Evolutionary conservation across 64 coral and sea anemone species (phyloP).

Genomic region (Trachythela sp.): DNA sequence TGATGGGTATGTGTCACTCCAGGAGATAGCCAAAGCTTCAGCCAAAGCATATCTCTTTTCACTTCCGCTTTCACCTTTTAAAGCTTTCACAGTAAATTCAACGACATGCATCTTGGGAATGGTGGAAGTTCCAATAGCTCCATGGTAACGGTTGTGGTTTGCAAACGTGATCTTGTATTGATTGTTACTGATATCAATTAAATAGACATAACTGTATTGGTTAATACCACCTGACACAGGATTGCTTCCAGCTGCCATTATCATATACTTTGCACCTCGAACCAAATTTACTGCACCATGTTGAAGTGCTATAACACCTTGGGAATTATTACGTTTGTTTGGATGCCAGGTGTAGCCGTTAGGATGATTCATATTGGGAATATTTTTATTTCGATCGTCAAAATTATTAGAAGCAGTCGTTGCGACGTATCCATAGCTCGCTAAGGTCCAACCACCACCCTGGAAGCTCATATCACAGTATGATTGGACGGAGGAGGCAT

Average conservation of each 20-base stretch:
- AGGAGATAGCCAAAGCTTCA: slow-evolving; percentile 56
- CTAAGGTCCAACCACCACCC: slow-evolving; percentile 85
- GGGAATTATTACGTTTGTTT: slow-evolving; percentile 5
- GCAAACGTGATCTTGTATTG: slow-evolving; percentile 75
- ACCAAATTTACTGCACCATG: slow-evolving; percentile 63
- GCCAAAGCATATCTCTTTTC: slow-evolving; percentile 45
- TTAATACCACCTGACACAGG: slow-evolving; percentile 63
- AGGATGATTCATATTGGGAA: slow-evolving; percentile 86
- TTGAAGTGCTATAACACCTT: slow-evolving; percentile 55
- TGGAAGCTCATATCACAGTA: slow-evolving; percentile 84
- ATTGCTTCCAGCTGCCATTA: slow-evolving; percentile 82
- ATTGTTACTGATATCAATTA: slow-evolving; percentile 55
- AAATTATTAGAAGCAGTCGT: background rate
- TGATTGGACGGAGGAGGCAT: slow-evolving; percentile 57
- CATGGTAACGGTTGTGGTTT: slow-evolving; percentile 65
- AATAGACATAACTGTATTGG: slow-evolving; percentile 60
- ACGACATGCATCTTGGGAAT: slow-evolving; percentile 74
- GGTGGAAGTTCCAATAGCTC: slow-evolving; percentile 41
- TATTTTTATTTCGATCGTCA: slow-evolving; percentile 39
- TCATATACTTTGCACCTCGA: slow-evolving; percentile 62
- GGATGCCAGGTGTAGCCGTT: slow-evolving; percentile 74
- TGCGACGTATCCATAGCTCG: slow-evolving; percentile 77
- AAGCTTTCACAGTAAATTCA: slow-evolving; percentile 63
- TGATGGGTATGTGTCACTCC: slow-evolving; percentile 59
- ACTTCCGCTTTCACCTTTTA: slow-evolving; percentile 71